These are phyloP conservation scores for Oreochromis spilurus DNA, from an alignment of 2,113 vertebrate genomes.

Conservation along the genomic window DNA sequence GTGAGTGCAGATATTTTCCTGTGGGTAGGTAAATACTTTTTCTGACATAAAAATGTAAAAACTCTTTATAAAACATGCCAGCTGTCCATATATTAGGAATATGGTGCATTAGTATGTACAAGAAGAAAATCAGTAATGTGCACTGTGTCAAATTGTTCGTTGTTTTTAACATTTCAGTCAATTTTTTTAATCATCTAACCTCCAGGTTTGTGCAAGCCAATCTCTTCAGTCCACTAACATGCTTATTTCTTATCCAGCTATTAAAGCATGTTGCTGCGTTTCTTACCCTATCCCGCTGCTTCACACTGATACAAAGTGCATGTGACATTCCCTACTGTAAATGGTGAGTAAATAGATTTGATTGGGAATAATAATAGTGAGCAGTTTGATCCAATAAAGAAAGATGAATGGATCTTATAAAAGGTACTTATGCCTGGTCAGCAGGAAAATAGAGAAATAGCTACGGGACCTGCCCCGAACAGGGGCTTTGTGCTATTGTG, in stretches of 20 bases:
- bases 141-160: not conserved
- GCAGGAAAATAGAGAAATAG: constrained; percentile 49
- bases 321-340: constrained; percentile 24
- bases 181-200: not conserved
- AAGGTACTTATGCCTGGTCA: constrained; percentile 42
- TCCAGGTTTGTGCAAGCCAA: not conserved
- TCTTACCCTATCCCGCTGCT: constrained; percentile 6
- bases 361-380: constrained; percentile 46
- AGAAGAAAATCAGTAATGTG: not conserved
- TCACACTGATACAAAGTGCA: constrained; percentile 21
- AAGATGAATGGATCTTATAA: constrained; percentile 59
- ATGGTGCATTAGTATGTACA: not conserved
- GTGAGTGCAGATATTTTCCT: not conserved
- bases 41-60: not conserved
- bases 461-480: not conserved
- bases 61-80: not conserved
- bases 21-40: not conserved
- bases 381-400: constrained; percentile 45
- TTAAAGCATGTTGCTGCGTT: constrained; percentile 6
- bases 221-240: not conserved
- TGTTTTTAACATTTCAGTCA: not conserved
- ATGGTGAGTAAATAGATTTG: constrained; percentile 51
- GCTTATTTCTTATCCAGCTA: constrained; percentile 10
- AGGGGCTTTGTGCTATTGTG: not conserved
- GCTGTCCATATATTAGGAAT: not conserved